Conservation (phyloP, 2,113 vertebrate species). For the Microtus richardsoni region DNA sequence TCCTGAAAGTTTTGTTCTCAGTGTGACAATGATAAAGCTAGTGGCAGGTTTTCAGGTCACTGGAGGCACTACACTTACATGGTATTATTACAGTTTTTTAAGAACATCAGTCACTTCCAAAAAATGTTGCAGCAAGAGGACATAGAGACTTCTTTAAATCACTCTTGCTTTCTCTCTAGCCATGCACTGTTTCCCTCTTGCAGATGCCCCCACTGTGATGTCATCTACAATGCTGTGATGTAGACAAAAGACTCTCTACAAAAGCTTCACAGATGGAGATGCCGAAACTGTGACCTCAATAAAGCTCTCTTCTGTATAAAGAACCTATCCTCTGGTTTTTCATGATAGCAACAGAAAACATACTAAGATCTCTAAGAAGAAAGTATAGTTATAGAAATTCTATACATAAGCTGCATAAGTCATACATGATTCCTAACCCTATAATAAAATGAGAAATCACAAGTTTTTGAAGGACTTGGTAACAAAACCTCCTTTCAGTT, state of each 20-base stretch:
- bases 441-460: background rate
- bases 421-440: background rate
- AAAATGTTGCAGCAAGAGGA: background rate
- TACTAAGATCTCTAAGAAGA: background rate
- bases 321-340: background rate
- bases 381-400: background rate
- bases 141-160: no score
- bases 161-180: background rate
- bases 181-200: background rate
- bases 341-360: background rate
- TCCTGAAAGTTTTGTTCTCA: background rate
- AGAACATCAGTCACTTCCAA: background rate
- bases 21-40: background rate
- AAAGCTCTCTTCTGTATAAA: background rate
- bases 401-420: background rate
- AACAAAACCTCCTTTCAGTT: background rate
- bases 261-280: background rate
- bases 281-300: background rate
- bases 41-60: background rate
- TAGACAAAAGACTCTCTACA: background rate
- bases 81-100: background rate
- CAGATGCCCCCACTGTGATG: no score
- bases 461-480: background rate
- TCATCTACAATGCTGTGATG: background rate
- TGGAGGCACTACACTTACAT: background rate